Evolutionary conservation across 2,113 vertebrate species (phyloP), one percentile per base, ranked within the genome.

Genomic region (Vanacampus margaritifer): DNA sequence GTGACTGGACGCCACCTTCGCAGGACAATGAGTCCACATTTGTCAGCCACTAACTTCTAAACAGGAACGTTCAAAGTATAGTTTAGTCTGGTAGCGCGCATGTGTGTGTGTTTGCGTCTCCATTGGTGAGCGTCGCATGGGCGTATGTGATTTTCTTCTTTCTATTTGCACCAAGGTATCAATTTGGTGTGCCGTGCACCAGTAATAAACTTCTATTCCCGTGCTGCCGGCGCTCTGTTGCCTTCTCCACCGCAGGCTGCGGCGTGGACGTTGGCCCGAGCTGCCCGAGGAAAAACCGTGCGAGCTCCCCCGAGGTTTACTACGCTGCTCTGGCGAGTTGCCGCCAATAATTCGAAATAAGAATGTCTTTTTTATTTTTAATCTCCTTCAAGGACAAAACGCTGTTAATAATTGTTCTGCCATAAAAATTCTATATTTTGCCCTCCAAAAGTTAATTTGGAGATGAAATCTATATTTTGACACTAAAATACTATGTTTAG

Each of bases 191-290:
- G 81, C 75, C 76, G 72, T 75, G 82, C 79, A 86, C 84, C 81
- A 86, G 87, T 87, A 86, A 90, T 90, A 89, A 89, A 85, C 80
- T 65, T 87, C 88, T 89, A 89, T 89, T 90, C 82, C 82, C 79
- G 84, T 72, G 66, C 79, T 79, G 72, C 78, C 77, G 60, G 79
- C 86, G 72, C 5, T 28, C 26, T 11, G 63, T 32, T 39, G 65
- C 63, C 74, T 71, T 64, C 67, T 58, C 74, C 69, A 86, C 89
- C 88, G 62, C 89, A 87, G 72, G 65, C 76, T 86, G 79, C 72
- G 81, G 83, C 83, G 85, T 84, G 84, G 84, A 83, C 26, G 48
- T 41, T 80, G 67, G 67, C 78, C 74, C 62, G 8, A 79, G 68
- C 68, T 58, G 67, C 83, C 71, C 84, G 81, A 54, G 67, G 53